Evolutionary conservation across 2,888 invertebrate genomes (phyloP), one percentile per base, ranked within the genome.

Genomic region (Acrocyrtus sp.): DNA sequence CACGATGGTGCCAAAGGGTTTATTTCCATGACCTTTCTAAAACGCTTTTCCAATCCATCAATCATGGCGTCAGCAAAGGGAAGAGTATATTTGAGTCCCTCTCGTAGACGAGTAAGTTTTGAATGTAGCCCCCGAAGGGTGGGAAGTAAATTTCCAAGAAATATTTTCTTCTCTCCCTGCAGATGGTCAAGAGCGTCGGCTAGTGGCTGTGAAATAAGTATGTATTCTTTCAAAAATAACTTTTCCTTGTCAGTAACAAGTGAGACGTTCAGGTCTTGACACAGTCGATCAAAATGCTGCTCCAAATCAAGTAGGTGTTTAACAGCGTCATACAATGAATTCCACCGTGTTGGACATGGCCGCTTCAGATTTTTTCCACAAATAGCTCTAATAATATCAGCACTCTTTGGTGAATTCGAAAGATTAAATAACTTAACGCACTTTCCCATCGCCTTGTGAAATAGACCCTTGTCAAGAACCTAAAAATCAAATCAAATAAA

Each of bases 281-380:
- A n/a, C n/a, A n/a, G n/a, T n/a, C n/a, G n/a, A n/a, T n/a, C n/a
- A n/a, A n/a, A n/a, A n/a, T n/a, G n/a, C n/a, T n/a, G n/a, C n/a
- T n/a, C n/a, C n/a, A n/a, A n/a, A n/a, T n/a, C n/a, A n/a, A n/a
- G n/a, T n/a, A n/a, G n/a, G n/a, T n/a, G n/a, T n/a, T n/a, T n/a
- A n/a, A n/a, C n/a, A n/a, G n/a, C n/a, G 34, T 68, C 60, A 27
- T 29, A 68, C 1, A 53, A 6, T 6, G 43, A 24, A 21, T 68
- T 68, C 68, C 61, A 68, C 1, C 60, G 3, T 3, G 68, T 68
- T 10, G 12, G 10, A 1, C 12, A 43, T 6, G 68, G 68, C 10
- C 27, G 24, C 3, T n/a, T 54, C 3, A 68, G 15, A 1, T 17
- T 24, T 17, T 27, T 34, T n/a, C 57, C 66, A n/a, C 12, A 22